Percentiles rank a stretch among this genome's conserved stretches.
These are phyloP conservation scores for Hyppa rectilinea DNA, from an alignment of 2,888 invertebrate genomes.

Conservation along the genomic window DNA sequence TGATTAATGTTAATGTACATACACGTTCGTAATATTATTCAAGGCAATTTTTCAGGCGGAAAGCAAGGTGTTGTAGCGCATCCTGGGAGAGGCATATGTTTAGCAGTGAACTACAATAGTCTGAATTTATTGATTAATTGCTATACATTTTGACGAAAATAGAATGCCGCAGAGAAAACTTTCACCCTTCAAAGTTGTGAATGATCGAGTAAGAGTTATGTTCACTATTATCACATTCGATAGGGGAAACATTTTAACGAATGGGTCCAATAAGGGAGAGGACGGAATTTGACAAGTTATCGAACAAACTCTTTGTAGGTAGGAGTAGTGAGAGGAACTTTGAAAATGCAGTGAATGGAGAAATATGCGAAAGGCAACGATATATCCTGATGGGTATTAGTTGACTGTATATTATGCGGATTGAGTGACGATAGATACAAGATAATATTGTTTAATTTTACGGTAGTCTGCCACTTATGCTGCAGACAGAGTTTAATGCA, in stretches of 20 bases:
- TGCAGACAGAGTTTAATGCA: too few relatives aligned
- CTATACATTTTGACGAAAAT: conserved; percentile 17
- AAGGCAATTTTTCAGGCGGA: background rate
- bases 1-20: too few relatives aligned
- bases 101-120: too few relatives aligned
- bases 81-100: too few relatives aligned
- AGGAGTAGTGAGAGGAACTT: conserved; percentile 14
- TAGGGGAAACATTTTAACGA: conserved; percentile 14
- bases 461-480: too few relatives aligned
- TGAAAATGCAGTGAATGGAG: conserved; percentile 7
- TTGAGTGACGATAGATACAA: background rate
- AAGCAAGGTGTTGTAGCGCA: too few relatives aligned
- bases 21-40: background rate
- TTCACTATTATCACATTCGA: conserved; percentile 29
- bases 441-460: too few relatives aligned
- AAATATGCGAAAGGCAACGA: background rate
- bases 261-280: conserved; percentile 13
- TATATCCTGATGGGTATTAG: too few relatives aligned
- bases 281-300: conserved; percentile 27
- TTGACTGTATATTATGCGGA: background rate
- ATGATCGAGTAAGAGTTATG: conserved; percentile 21
- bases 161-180: conserved; percentile 11
- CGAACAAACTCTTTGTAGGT: conserved; percentile 21
- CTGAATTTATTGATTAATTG: too few relatives aligned
- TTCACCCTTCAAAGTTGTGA: conserved; percentile 7